A percentile compares a stretch with the other conserved stretches of the same genome.
Evolutionary conservation across 2,113 vertebrate genomes (phyloP).

Genomic region (Odobenus rosmarus): DNA sequence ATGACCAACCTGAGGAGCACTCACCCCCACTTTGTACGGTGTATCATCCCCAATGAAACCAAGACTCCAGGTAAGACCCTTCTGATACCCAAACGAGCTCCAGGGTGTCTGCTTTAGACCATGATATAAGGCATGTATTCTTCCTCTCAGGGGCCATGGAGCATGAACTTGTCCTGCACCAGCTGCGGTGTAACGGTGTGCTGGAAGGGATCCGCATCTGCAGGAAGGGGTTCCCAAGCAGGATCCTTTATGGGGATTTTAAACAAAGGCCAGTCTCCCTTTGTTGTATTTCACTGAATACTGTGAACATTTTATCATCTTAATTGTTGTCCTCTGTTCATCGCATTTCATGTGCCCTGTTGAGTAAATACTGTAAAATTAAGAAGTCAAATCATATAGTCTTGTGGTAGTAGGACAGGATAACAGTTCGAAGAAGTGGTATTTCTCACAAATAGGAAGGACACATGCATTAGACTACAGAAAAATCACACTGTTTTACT

Average conservation of each 20-base stretch:
- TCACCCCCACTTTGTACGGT: constrained; percentile 96
- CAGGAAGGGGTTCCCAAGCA: constrained; percentile 94
- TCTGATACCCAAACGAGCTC: not conserved
- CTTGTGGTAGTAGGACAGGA: not conserved
- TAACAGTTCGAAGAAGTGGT: not conserved
- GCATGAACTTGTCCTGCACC: constrained; percentile 92
- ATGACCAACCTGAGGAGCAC: constrained; percentile 95
- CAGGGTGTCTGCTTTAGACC: not conserved
- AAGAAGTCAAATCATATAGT: not conserved
- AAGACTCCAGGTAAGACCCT: constrained; percentile 92
- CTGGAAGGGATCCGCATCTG: constrained; percentile 94
- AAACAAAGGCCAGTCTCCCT: constrained; percentile 89
- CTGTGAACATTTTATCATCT: not conserved
- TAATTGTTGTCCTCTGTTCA: not conserved
- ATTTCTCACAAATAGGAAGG: not conserved
- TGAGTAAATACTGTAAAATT: not conserved
- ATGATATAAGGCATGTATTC: not conserved
- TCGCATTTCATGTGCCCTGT: not conserved
- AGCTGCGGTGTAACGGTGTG: constrained; percentile 93
- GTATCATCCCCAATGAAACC: constrained; percentile 96
- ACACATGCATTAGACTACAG: not conserved
- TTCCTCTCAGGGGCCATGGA: constrained; percentile 89
- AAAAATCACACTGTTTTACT: not conserved
- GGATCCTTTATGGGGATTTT: constrained; percentile 93
- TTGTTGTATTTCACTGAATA: not conserved